Conservation (phyloP, 2,113 vertebrate species). For the Zosterops japonicus region DNA sequence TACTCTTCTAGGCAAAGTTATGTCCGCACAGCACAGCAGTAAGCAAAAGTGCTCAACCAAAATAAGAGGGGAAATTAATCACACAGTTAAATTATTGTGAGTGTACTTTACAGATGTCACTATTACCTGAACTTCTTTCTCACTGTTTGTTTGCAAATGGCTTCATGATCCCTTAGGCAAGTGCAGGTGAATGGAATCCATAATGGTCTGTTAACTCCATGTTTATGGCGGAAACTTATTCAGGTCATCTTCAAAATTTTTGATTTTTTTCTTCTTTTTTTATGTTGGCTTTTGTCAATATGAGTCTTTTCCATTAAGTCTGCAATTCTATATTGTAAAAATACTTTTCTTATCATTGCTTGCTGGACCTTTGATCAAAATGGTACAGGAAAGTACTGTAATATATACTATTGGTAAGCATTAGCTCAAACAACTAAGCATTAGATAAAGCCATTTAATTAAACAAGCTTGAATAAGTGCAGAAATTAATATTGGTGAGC, state of each 20-base stretch:
- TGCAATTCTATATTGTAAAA: neutral
- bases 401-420: neutral
- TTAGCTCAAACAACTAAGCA: neutral
- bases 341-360: neutral
- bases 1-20: neutral
- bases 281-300: fast-evolving
- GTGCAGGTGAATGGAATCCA: neutral
- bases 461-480: neutral
- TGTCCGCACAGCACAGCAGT: neutral
- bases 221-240: neutral
- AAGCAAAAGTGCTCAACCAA: neutral
- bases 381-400: neutral
- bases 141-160: fast-evolving
- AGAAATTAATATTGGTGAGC: neutral
- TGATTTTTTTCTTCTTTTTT: neutral
- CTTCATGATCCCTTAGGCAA: neutral
- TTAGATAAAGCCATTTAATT: neutral
- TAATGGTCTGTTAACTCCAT: neutral
- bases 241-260: neutral
- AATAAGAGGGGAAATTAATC: neutral
- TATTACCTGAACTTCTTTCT: neutral
- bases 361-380: neutral
- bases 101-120: neutral
- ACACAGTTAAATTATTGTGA: neutral
- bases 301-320: neutral